Base-by-base conservation (phyloP, 2,888 invertebrate genomes). In the Melieria picta region DNA sequence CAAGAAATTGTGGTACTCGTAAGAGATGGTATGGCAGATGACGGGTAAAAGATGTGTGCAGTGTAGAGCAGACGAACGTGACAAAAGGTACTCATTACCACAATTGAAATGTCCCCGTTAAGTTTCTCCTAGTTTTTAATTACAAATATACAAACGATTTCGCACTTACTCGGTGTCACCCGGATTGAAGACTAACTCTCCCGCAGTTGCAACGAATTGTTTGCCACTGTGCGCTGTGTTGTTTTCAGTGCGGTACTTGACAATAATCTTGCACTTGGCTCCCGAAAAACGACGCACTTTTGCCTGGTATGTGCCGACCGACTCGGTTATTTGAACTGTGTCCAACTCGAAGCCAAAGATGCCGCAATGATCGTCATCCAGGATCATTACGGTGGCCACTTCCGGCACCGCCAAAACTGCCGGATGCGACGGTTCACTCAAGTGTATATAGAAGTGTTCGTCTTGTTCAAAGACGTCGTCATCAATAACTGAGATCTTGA, bases 381-480 rank as follows among this genome's bases (percentile, higher is more conserved):
- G 89, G 80, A 99, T 99, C 91, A 99, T 97, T 69, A 99, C 94
- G 4, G 98, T 99, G 58, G 98, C 98, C 72, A 96, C 90, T 77
- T 93, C 93, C 1, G 98, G 98, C 72, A 94, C 93, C 42, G 91
- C 91, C 74, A 99, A 88, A 79, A 89, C 87, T 7, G 91, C 92
- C 9, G 88, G 85, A 4, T 95, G 93, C 75, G 92, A 91, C 9
- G 92, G 91, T 80, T 91, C 91, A 74, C 88, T 90, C 71, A 94
- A 84, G 42, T 96, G 92, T 67, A 98, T 92, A 87, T 95, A 99
- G 87, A 99, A 99, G 88, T 99, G 98, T 88, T 99, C 99, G 86
- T 99, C 99, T 84, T 98, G 98, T 86, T 99, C 99, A 86, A 99
- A 99, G 0, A 99, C 94, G 79, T 99, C 99, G 84, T 99, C 99